phyloP scores from a whole-genome alignment of 2,113 vertebrate genomes.

The Pelusios castaneus region DNA sequence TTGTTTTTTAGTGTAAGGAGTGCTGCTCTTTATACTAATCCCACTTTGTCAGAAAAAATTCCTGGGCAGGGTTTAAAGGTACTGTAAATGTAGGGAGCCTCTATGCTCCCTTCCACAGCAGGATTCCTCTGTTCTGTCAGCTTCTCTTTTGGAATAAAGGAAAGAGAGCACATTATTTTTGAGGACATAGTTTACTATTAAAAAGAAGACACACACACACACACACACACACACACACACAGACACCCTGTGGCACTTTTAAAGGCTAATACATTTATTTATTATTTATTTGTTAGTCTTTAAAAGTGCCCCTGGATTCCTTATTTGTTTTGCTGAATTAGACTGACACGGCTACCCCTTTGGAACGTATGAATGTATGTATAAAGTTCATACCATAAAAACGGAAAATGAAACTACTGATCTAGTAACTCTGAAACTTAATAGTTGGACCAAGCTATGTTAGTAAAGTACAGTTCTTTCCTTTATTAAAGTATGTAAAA shows the following conservation, averaged over 20 bases:
- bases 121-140: neutral
- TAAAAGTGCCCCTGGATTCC: no score
- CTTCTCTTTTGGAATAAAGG: neutral
- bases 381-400: neutral
- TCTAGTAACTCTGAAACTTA: neutral
- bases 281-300: no score
- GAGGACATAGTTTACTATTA: neutral
- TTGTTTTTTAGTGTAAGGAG: no score
- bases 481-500: neutral
- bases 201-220: neutral
- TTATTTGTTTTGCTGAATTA: no score
- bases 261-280: no score
- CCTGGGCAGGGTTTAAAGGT: neutral
- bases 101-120: neutral
- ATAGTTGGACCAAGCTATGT: neutral
- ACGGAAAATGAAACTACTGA: neutral
- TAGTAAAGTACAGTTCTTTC: neutral
- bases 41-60: rapidly evolving
- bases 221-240: no score
- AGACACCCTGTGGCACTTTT: no score
- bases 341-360: no score
- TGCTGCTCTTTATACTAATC: neutral
- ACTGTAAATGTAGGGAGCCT: rapidly evolving
- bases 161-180: neutral
- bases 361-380: neutral